Conservation (phyloP, 2,113 vertebrate species). For the Dendrocopos noguchii region DNA sequence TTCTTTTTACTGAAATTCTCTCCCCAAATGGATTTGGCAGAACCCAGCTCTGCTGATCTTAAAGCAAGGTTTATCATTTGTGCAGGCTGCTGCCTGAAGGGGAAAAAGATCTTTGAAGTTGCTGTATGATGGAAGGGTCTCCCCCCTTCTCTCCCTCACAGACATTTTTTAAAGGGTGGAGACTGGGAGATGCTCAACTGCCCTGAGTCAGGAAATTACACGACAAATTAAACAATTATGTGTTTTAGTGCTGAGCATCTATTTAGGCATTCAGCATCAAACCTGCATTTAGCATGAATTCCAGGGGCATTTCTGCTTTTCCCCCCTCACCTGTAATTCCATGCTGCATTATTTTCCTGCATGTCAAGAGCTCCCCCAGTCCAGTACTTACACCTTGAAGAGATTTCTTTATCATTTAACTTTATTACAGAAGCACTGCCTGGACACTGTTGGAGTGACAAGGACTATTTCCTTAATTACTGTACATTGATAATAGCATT, state of each 20-base stretch:
- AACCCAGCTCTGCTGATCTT: constrained; percentile 16
- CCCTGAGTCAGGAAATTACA: constrained; percentile 65
- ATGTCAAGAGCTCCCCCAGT: constrained; percentile 4
- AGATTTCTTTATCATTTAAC: constrained; percentile 75
- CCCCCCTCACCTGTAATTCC: constrained; percentile 16
- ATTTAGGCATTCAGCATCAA: neutral
- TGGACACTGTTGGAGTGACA: constrained; percentile 71
- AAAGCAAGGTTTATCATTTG: constrained; percentile 55
- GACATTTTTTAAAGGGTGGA: constrained; percentile 21
- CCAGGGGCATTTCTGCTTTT: neutral
- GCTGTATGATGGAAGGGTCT: constrained; percentile 45
- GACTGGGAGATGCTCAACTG: constrained; percentile 49
- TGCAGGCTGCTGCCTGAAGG: constrained; percentile 61
- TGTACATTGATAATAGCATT: constrained; percentile 77
- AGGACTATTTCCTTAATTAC: constrained; percentile 81
- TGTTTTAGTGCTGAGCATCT: constrained; percentile 37
- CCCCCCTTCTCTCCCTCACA: constrained; percentile 1
- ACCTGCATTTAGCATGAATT: neutral
- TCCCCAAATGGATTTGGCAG: constrained; percentile 48
- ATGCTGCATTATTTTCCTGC: neutral
- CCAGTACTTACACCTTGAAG: constrained; percentile 38
- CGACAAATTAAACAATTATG: constrained; percentile 65
- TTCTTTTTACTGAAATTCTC: constrained; percentile 40
- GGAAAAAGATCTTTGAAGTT: constrained; percentile 59
- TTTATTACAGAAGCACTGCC: constrained; percentile 73